Evolutionary conservation across 2,797 vertebrate species (phyloP).

Genomic region (Micrastur ruficollis): DNA sequence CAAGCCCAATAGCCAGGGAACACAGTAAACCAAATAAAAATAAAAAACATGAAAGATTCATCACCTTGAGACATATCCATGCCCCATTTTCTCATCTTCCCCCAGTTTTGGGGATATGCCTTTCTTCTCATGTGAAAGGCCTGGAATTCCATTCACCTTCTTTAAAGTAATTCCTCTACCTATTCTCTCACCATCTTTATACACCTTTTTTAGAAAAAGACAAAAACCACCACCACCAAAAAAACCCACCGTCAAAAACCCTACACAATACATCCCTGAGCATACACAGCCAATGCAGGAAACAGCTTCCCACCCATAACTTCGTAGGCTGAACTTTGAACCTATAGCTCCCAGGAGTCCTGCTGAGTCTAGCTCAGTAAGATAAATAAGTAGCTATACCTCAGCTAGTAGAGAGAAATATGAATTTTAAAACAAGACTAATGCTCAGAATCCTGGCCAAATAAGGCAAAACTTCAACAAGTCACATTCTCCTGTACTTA

Average conservation of each 20-base stretch:
- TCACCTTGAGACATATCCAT: neutral
- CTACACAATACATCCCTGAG: neutral
- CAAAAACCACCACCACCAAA: neutral
- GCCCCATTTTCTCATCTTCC: neutral
- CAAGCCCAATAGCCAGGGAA: neutral
- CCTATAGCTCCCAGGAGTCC: neutral
- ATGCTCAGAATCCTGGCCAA: neutral
- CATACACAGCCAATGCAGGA: neutral
- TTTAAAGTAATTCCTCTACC: neutral
- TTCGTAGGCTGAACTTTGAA: neutral
- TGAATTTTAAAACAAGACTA: neutral
- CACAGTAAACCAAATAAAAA: neutral
- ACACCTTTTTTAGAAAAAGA: neutral
- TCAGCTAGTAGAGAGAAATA: neutral
- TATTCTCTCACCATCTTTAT: neutral
- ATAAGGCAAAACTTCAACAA: neutral
- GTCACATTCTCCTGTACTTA: neutral
- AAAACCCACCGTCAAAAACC: neutral
- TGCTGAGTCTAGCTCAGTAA: neutral
- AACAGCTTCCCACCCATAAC: neutral
- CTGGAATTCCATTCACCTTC: neutral
- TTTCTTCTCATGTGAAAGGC: neutral
- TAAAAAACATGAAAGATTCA: neutral
- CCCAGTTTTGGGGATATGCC: neutral
- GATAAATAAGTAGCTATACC: neutral